Evolutionary conservation across 2,797 vertebrate species (phyloP).

Genomic region (Phoxinus dragarum): DNA sequence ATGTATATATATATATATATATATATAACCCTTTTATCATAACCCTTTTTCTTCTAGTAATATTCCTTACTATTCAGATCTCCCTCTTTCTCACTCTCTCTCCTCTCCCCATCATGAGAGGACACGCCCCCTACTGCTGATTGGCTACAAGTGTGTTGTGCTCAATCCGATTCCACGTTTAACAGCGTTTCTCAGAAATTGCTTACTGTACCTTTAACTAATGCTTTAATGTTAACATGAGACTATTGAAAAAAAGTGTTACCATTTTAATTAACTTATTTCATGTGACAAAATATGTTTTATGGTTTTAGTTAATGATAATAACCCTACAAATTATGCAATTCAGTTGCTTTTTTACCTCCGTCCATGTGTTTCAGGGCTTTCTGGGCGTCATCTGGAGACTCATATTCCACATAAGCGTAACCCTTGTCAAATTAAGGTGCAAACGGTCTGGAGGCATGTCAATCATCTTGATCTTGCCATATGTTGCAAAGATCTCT

Average conservation of each 20-base stretch:
- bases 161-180: neutral
- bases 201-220: neutral
- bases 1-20: too few relatives aligned
- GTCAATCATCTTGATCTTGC: slow-evolving; percentile 90
- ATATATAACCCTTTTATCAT: too few relatives aligned
- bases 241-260: neutral
- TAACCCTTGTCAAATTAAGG: slow-evolving; percentile 86
- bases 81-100: too few relatives aligned
- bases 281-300: neutral
- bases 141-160: neutral
- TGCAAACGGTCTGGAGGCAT: slow-evolving; percentile 87
- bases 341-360: slow-evolving; percentile 69
- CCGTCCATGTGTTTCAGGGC: slow-evolving; percentile 91
- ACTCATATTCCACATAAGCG: slow-evolving; percentile 89
- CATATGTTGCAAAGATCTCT: slow-evolving; percentile 89
- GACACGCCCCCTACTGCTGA: neutral
- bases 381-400: slow-evolving; percentile 86
- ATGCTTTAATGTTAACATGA: neutral
- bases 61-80: too few relatives aligned
- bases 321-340: neutral
- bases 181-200: neutral
- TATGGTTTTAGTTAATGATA: neutral
- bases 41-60: too few relatives aligned
- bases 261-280: neutral
- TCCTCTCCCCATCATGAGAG: neutral